Percentiles rank a stretch among this genome's conserved stretches.
phyloP scores from a whole-genome alignment of 2,113 vertebrate genomes.

The Rafetus swinhoei region DNA sequence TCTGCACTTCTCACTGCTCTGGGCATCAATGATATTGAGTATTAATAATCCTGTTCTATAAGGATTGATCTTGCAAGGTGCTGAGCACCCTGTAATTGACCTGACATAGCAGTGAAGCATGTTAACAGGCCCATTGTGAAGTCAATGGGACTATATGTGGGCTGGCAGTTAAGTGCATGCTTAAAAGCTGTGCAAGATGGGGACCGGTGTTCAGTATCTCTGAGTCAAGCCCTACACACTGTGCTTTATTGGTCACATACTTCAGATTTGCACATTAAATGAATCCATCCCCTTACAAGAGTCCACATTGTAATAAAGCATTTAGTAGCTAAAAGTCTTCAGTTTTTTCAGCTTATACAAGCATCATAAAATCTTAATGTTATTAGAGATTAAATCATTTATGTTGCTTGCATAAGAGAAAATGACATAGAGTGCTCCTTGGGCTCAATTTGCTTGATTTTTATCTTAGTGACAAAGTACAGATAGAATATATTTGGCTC shows the following conservation, averaged over 20 bases:
- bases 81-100: conserved; percentile 18
- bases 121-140: conserved; percentile 33
- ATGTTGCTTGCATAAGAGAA: conserved; percentile 35
- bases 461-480: not conserved
- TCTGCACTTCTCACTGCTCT: conserved; percentile 32
- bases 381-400: conserved; percentile 66
- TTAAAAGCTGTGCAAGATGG: not conserved
- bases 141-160: not conserved
- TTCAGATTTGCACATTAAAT: conserved; percentile 37
- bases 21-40: conserved; percentile 37
- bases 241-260: not conserved
- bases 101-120: conserved; percentile 44
- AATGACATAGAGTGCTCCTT: not conserved
- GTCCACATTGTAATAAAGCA: conserved; percentile 30
- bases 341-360: conserved; percentile 33
- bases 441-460: not conserved
- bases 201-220: not conserved
- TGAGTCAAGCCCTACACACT: not conserved
- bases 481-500: not conserved
- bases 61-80: not conserved
- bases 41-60: conserved; percentile 58
- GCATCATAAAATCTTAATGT: conserved; percentile 55
- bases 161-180: conserved; percentile 7
- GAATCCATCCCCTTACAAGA: conserved; percentile 41
- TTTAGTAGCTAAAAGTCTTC: conserved; percentile 41